Evolutionary conservation across 1,140 invertebrate genomes (phyloP), one percentile per base, ranked within the genome.

Genomic region (Chionoecetes opilio): DNA sequence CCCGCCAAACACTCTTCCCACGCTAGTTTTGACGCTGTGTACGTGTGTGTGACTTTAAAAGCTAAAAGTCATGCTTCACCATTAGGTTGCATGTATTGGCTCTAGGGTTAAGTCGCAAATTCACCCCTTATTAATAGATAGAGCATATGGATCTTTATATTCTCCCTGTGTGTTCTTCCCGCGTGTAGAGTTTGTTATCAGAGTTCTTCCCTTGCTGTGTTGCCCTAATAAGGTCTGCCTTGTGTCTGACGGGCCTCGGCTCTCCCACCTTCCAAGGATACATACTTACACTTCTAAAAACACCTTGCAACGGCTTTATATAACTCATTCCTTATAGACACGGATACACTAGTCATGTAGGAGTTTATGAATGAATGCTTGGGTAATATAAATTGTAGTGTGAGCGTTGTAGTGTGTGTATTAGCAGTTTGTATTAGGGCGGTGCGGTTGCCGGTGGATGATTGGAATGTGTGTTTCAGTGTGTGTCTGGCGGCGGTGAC

Each of bases 391-490:
- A 17, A 11, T 1, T 11, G 11, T 53, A 9, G 46, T 1, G 46
- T 26, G 17, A n/a, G 38, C 11, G 89, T 14, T n/a, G 3, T 32
- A 38, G n/a, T 3, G 32, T 35, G 63, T 37, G 6, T n/a, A 35
- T 35, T n/a, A 35, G 37, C 14, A 82, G 14, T 82, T 21, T 21
- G 38, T 31, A 11, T 31, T 11, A 35, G 34, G 3, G 32, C 34
- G 86, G 53, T 88, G 3, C 32, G 87, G 31, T 0, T 84, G 29
- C 63, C 35, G 87, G 86, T 34, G 90, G 35, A 82, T 82, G 82
- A 93, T 93, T 94, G 93, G 93, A 94, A 94, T 94, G 46, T 94
- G 53, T 94, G 53, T 0, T 94, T 94, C 84, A 94, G 93, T 94
- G 93, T 94, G 93, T 87, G 93, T 94, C 90, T 94, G 21, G 87